Percentiles rank a stretch among this genome's conserved stretches.
Evolutionary conservation across 2,113 vertebrate genomes (phyloP).

Genomic region (Amphiprion percula): DNA sequence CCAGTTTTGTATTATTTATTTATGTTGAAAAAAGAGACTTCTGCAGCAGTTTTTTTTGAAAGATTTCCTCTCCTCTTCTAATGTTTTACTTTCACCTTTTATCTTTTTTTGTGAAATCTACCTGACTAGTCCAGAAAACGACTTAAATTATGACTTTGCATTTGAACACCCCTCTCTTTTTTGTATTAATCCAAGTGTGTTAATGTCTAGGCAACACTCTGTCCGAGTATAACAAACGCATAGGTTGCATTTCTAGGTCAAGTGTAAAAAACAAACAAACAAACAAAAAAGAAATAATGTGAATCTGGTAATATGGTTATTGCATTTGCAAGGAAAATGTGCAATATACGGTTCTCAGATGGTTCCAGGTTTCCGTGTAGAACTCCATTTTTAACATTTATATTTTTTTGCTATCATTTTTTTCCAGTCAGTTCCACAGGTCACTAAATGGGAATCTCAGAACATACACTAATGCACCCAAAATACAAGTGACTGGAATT

Average conservation of each 20-base stretch:
- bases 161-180: conserved; percentile 6
- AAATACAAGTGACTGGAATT: conserved; percentile 67
- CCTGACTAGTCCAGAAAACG: conserved; percentile 26
- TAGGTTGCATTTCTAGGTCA: conserved; percentile 28
- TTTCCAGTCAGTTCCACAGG: conserved; percentile 81
- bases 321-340: conserved; percentile 81
- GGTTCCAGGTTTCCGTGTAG: conserved; percentile 68
- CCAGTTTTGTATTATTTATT: conserved; percentile 71
- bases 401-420: not conserved
- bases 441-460: conserved; percentile 80
- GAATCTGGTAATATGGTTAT: conserved; percentile 65
- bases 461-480: conserved; percentile 79
- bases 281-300: conserved; percentile 7
- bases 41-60: conserved; percentile 39
- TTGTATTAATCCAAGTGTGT: conserved; percentile 40
- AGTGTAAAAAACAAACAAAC: conserved; percentile 4
- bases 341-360: conserved; percentile 84
- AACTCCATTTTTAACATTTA: conserved; percentile 33
- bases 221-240: conserved; percentile 45
- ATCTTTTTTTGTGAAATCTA: conserved; percentile 26
- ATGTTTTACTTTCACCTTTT: conserved; percentile 13
- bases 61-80: conserved; percentile 31
- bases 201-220: conserved; percentile 20
- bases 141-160: conserved; percentile 59
- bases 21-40: conserved; percentile 25